A percentile compares a stretch with the other conserved stretches of the same genome.
phyloP scores from a whole-genome alignment of 1,140 invertebrate species.

The Euura lappo region DNA sequence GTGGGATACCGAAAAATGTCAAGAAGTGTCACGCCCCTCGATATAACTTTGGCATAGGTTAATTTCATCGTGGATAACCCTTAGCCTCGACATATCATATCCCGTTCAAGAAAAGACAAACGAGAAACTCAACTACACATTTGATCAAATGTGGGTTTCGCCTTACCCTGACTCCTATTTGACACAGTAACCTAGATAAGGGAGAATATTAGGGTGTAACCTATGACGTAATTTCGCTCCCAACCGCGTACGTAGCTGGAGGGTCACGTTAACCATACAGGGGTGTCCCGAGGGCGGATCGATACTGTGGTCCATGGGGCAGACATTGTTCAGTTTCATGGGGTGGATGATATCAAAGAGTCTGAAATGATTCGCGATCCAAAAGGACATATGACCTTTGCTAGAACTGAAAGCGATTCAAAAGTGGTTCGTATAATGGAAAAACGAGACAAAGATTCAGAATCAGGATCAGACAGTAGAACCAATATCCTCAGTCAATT shows the following conservation, averaged over 20 bases:
- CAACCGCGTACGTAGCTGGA: background rate
- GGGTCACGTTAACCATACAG: constrained; percentile 10
- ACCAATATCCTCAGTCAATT: background rate
- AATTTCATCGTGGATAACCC: too few species aligned
- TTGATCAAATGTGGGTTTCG: background rate
- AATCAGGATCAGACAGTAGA: too few species aligned
- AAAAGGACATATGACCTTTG: too few species aligned
- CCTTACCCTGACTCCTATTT: constrained; percentile 12
- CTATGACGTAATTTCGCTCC: constrained; percentile 17
- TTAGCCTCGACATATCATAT: too few species aligned
- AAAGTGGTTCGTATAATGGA: too few species aligned
- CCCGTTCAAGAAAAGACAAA: too few species aligned
- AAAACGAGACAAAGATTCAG: too few species aligned
- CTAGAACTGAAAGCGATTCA: too few species aligned
- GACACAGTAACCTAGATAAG: constrained; percentile 56
- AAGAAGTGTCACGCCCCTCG: constrained; percentile 21
- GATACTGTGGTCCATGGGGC: constrained; percentile 22
- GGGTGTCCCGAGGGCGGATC: constrained; percentile 21
- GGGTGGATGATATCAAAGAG: too few species aligned
- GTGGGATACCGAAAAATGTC: constrained; percentile 25
- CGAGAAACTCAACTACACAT: background rate
- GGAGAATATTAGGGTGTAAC: constrained; percentile 21
- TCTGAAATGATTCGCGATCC: too few species aligned
- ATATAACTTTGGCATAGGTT: background rate
- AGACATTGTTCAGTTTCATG: background rate